Conservation (phyloP, 2,888 invertebrate species). For the Cheilosia variabilis region DNA sequence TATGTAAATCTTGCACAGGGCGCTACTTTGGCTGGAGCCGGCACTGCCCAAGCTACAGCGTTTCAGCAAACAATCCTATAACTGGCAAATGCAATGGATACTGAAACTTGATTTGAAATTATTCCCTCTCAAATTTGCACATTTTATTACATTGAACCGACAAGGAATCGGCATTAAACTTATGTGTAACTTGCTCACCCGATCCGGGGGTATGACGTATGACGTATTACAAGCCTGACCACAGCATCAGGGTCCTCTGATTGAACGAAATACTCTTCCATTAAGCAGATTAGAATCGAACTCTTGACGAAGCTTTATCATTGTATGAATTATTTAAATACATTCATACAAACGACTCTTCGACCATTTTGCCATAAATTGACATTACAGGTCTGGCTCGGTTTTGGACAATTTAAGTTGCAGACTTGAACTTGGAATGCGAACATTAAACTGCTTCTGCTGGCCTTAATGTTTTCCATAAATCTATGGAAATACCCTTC, state of each 20-base stretch:
- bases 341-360: slow-evolving; percentile 7
- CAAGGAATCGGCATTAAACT: slow-evolving; percentile 28
- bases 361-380: too few relatives aligned
- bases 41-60: background rate
- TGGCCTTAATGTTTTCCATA: too few relatives aligned
- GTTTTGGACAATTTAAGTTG: too few relatives aligned
- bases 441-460: too few relatives aligned
- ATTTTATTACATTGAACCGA: slow-evolving; percentile 19
- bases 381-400: too few relatives aligned
- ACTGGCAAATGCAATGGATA: background rate
- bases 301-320: slow-evolving; percentile 47
- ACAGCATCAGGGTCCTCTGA: background rate
- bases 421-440: too few relatives aligned
- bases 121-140: slow-evolving; percentile 43
- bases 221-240: slow-evolving; percentile 4
- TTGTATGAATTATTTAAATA: slow-evolving; percentile 55
- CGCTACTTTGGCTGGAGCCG: too few relatives aligned
- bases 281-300: slow-evolving; percentile 1
- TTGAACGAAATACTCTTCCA: background rate
- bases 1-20: too few relatives aligned
- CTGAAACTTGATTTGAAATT: slow-evolving; percentile 9
- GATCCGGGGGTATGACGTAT: background rate
- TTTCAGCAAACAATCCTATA: slow-evolving; percentile 8
- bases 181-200: slow-evolving; percentile 9
- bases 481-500: too few relatives aligned